phyloP scores from a whole-genome alignment of 2,888 invertebrate genomes.

The Ophion costatus region DNA sequence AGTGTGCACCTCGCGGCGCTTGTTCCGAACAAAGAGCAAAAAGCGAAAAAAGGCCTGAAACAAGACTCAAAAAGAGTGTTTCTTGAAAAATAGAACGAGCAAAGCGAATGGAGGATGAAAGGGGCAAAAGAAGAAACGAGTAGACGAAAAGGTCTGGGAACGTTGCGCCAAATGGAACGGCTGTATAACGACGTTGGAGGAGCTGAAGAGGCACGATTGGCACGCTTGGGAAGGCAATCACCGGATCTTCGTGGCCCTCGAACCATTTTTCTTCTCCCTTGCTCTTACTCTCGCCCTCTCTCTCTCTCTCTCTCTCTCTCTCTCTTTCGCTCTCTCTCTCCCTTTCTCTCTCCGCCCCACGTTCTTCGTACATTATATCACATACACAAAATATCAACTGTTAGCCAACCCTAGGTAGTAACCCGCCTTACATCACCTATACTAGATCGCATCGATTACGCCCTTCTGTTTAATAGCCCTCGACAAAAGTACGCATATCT shows the following conservation, averaged over 20 bases:
- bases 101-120: slow-evolving; percentile 23
- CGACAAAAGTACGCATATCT: background rate
- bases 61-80: background rate
- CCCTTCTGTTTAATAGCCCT: slow-evolving; percentile 20
- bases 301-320: slow-evolving; percentile 15
- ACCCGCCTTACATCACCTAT: background rate
- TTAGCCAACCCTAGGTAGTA: slow-evolving; percentile 11
- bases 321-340: background rate
- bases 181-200: slow-evolving; percentile 37
- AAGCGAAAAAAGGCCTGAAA: no score
- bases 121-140: slow-evolving; percentile 8
- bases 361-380: slow-evolving; percentile 8
- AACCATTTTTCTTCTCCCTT: slow-evolving; percentile 63
- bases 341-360: slow-evolving; percentile 19
- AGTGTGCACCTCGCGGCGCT: no score
- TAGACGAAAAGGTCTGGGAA: slow-evolving; percentile 50
- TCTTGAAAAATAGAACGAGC: background rate
- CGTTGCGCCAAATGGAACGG: slow-evolving; percentile 57
- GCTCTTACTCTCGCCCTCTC: slow-evolving; percentile 1
- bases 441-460: slow-evolving; percentile 6
- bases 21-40: no score
- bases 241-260: slow-evolving; percentile 62
- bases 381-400: slow-evolving; percentile 35
- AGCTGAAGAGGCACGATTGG: slow-evolving; percentile 51
- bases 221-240: slow-evolving; percentile 62